Evolutionary conservation across 2,797 vertebrate genomes (phyloP).

Genomic region (Tamandua tetradactyla): DNA sequence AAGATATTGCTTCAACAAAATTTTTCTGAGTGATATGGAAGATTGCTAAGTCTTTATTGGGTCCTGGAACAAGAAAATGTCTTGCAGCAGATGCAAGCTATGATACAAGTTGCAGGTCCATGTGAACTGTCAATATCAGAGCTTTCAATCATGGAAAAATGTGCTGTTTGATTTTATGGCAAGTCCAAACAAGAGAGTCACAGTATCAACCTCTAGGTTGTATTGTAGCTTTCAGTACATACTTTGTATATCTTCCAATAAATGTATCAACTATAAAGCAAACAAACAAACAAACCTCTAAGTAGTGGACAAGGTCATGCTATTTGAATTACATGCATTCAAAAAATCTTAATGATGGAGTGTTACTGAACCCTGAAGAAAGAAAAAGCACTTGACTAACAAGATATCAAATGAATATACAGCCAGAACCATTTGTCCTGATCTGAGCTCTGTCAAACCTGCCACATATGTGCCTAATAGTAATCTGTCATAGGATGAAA

Average conservation of each 20-base stretch:
- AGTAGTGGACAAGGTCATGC: no score
- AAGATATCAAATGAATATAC: neutral
- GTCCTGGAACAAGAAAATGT: neutral
- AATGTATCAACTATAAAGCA: no score
- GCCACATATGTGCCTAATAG: neutral
- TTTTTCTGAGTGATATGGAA: neutral
- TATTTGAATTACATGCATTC: neutral
- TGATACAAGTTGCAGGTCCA: no score
- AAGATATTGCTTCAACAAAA: neutral
- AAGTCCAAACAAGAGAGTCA: neutral
- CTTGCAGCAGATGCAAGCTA: neutral
- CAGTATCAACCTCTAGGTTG: no score
- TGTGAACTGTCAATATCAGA: no score
- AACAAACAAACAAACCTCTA: no score
- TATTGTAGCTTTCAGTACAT: no score
- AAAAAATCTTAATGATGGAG: neutral
- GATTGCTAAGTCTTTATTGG: neutral
- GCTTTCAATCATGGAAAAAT: neutral
- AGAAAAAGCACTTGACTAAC: neutral
- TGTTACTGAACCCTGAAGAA: neutral
- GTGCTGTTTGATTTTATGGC: neutral
- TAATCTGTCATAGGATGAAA: neutral
- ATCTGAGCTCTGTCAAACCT: neutral
- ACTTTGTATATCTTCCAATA: no score
- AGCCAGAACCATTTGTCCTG: neutral